Evolutionary conservation across 2,888 invertebrate genomes (phyloP), one percentile per base, ranked within the genome.

Genomic region (Orthonevra nobilis): DNA sequence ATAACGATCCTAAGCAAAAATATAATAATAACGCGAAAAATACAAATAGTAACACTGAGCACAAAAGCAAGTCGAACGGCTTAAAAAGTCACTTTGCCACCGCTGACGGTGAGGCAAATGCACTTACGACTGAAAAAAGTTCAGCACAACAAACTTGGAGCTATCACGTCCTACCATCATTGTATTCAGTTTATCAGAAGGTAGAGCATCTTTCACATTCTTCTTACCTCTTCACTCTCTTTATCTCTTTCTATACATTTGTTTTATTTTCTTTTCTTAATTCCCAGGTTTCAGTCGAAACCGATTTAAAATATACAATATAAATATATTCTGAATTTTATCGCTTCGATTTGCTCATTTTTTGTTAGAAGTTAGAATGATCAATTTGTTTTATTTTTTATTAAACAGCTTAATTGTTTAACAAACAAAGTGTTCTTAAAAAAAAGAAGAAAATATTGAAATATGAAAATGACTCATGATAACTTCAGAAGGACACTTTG

Each of bases 111-210:
- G 81, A 81, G 19, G 28, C 68, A 69, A 81, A 81, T 69, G 72
- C 70, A 72, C 61, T 77, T 46, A 82, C 85, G 82, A 85, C 84
- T 81, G 85, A 88, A 83, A 89, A 87, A 83, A 87, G 85, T 85
- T 85, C 86, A 83, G 87, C 88, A 86, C 88, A 89, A 50, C 92
- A 92, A 86, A 91, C 92, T 75, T 95, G 95, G 95, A 94, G 94
- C 88, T 95, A 94, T 90, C 95, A 95, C 90, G 93, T 95, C 84
- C 92, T 95, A 87, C 95, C 95, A 84, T 94, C 94, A 86, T 91
- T 95, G 87, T 95, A 95, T 90, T 93, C 94, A 88, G 92, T 92
- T 89, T 94, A 94, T 86, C 95, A 95, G 91, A 95, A 95, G 95
- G 95, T 95, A 91, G 86, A 82, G 60, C 48, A 75, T 75, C 58